Conservation (phyloP, 2,113 vertebrate genomes). For the Erpornis zantholeuca region DNA sequence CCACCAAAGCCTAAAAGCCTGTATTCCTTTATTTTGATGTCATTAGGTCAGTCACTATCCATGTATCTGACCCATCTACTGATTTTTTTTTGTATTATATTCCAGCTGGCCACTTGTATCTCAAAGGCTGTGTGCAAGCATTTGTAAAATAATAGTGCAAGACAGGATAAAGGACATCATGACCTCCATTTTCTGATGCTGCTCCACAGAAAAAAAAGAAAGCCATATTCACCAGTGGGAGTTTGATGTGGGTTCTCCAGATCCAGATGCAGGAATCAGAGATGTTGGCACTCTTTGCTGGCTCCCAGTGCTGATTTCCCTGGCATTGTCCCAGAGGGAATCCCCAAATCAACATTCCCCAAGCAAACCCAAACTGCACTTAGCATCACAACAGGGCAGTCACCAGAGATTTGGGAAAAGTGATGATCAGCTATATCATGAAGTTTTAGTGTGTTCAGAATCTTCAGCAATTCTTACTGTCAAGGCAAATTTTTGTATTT, state of each 20-base stretch:
- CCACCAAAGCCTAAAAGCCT: background rate
- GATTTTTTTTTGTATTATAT: background rate
- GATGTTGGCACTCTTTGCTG: background rate
- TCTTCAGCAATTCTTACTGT: background rate
- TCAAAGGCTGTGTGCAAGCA: background rate
- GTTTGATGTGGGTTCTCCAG: background rate
- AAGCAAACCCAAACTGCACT: background rate
- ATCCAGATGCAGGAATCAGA: background rate
- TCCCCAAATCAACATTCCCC: background rate
- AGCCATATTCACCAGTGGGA: background rate
- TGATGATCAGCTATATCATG: rapidly evolving
- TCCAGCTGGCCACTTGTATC: background rate
- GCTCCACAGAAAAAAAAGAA: background rate
- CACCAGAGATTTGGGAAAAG: background rate
- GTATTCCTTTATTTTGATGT: background rate
- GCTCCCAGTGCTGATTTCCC: background rate
- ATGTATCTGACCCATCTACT: background rate
- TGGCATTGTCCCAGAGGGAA: background rate
- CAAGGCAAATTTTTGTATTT: background rate
- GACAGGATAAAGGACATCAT: background rate
- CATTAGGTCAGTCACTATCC: rapidly evolving
- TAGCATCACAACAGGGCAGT: background rate
- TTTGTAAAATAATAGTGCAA: background rate
- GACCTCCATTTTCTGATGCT: background rate
- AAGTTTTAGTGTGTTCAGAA: background rate